A percentile compares a stretch with the other conserved stretches of the same genome.
Conservation (phyloP, 2,888 invertebrate genomes). For the Xanthia icteritia region DNA sequence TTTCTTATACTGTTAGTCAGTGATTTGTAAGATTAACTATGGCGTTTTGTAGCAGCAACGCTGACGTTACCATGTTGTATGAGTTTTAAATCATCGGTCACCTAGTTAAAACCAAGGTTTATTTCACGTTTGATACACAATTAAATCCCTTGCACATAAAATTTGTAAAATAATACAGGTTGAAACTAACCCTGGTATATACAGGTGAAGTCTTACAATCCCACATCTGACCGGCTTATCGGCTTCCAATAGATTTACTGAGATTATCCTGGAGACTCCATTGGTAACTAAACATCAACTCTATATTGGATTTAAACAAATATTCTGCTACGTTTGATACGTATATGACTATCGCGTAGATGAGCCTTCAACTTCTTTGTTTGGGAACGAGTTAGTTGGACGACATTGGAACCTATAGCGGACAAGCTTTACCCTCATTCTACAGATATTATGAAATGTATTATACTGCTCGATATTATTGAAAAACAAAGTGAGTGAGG, state of each 20-base stretch:
- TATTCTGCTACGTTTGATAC: conserved; percentile 38
- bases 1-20: not conserved
- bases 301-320: conserved; percentile 66
- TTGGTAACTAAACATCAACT: conserved; percentile 60
- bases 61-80: not conserved
- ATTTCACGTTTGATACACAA: conserved; percentile 1
- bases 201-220: conserved; percentile 78
- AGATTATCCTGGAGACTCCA: conserved; percentile 78
- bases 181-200: conserved; percentile 30
- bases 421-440: not conserved
- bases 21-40: not conserved
- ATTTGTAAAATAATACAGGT: conserved; percentile 40
- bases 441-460: not conserved
- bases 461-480: no score
- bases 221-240: conserved; percentile 75
- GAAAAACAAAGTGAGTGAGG: no score
- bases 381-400: conserved; percentile 9
- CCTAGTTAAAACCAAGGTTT: not conserved
- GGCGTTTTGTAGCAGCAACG: not conserved
- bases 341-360: not conserved
- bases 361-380: not conserved
- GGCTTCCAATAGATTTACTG: conserved; percentile 84
- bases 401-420: not conserved
- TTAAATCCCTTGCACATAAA: conserved; percentile 7
- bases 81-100: not conserved